Percentiles rank a stretch among this genome's conserved stretches.
These are phyloP conservation scores for Aix galericulata DNA, from an alignment of 2,113 vertebrate genomes.

Conservation along the genomic window DNA sequence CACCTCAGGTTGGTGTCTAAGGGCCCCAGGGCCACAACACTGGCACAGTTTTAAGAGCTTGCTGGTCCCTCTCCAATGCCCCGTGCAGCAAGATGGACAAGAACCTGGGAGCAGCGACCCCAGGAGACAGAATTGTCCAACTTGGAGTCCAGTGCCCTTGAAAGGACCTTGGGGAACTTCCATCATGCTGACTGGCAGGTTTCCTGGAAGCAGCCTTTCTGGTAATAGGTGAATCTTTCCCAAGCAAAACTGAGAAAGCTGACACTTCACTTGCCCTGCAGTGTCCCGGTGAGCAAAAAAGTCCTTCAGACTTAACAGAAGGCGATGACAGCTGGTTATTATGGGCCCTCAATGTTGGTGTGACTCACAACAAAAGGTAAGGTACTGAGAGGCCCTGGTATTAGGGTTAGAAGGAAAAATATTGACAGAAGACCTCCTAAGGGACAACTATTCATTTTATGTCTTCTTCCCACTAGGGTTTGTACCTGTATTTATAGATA, in stretches of 20 bases:
- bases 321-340: constrained; percentile 55
- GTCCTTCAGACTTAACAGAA: constrained; percentile 42
- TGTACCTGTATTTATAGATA: not conserved
- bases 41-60: not conserved
- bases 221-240: not conserved
- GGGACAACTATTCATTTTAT: not conserved
- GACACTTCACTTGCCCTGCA: not conserved
- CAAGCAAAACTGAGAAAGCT: constrained; percentile 25
- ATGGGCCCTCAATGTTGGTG: not conserved
- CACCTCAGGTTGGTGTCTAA: not conserved
- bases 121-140: not conserved
- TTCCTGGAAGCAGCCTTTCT: not conserved
- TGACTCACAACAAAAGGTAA: not conserved
- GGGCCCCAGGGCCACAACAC: not conserved
- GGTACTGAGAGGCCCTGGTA: not conserved
- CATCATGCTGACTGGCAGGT: not conserved
- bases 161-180: constrained; percentile 21
- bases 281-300: constrained; percentile 16
- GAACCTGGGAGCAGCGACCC: not conserved
- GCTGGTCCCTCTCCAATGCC: not conserved
- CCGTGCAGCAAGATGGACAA: too few relatives aligned
- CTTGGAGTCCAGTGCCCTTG: constrained; percentile 11
- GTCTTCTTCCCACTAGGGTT: not conserved
- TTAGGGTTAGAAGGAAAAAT: not conserved
- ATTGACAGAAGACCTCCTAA: not conserved